Evolutionary conservation across 2,113 vertebrate species (phyloP).

Genomic region (Forbesichthys agassizii): DNA sequence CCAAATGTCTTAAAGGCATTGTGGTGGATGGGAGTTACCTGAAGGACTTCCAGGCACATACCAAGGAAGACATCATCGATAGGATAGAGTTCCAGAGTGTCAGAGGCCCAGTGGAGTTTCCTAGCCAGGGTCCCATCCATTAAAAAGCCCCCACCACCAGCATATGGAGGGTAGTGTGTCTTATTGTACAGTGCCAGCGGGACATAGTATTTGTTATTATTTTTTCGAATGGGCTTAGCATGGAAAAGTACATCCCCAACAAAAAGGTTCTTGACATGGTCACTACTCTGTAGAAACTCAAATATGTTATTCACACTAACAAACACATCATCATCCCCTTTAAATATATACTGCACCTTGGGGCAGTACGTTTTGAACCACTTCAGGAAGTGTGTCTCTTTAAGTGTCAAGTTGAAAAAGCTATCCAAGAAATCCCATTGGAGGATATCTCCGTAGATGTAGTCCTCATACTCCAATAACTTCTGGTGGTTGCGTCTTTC

Average conservation of each 20-base stretch:
- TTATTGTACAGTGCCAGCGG: constrained; percentile 85
- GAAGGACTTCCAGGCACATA: constrained; percentile 91
- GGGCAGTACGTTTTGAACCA: constrained; percentile 92
- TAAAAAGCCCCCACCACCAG: constrained; percentile 92
- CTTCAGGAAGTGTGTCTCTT: constrained; percentile 95
- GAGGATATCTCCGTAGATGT: constrained; percentile 89
- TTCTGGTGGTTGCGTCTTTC: constrained; percentile 92
- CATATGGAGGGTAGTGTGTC: constrained; percentile 88
- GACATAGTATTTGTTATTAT: constrained; percentile 95
- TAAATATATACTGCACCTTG: constrained; percentile 83
- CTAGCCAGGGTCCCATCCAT: constrained; percentile 85
- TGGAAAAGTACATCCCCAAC: constrained; percentile 88
- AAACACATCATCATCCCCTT: constrained; percentile 93
- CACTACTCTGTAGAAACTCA: constrained; percentile 83
- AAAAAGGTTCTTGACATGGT: constrained; percentile 77
- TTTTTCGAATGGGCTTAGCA: constrained; percentile 88
- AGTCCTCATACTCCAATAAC: constrained; percentile 90
- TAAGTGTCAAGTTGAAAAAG: constrained; percentile 98
- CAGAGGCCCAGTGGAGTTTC: constrained; percentile 79
- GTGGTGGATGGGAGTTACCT: constrained; percentile 83
- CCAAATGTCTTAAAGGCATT: constrained; percentile 96
- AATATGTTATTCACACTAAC: constrained; percentile 88
- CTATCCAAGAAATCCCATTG: constrained; percentile 97
- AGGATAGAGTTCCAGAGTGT: constrained; percentile 88
- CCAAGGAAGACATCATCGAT: constrained; percentile 96